Evolutionary conservation across 2,888 invertebrate species (phyloP).

Genomic region (Dynastes tityus): DNA sequence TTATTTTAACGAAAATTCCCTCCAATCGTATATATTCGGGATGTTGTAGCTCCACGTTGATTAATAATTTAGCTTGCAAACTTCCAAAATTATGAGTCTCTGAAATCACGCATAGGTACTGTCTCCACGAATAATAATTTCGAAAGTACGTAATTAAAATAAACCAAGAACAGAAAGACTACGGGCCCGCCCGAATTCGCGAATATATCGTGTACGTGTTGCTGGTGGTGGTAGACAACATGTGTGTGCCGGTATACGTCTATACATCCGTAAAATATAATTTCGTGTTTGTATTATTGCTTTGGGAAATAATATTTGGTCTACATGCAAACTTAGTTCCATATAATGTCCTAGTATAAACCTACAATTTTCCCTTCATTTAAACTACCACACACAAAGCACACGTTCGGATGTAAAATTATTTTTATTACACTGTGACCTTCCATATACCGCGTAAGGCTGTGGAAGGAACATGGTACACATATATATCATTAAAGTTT

Average conservation of each 20-base stretch:
- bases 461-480: conserved; percentile 14
- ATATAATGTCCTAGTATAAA: conserved; percentile 44
- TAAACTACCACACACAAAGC: conserved; percentile 42
- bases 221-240: conserved; percentile 20
- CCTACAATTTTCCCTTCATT: conserved; percentile 48
- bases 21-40: conserved; percentile 2
- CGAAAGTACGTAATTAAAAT: conserved; percentile 44
- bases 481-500: conserved; percentile 46
- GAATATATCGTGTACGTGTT: conserved; percentile 44
- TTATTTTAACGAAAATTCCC: conserved; percentile 6
- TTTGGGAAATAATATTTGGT: conserved; percentile 47
- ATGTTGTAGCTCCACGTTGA: conserved; percentile 5
- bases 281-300: conserved; percentile 47
- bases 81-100: conserved; percentile 17
- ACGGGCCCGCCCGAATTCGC: conserved; percentile 25
- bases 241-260: conserved; percentile 39
- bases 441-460: conserved; percentile 31
- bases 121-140: conserved; percentile 32
- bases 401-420: conserved; percentile 46
- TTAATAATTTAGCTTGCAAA: conserved; percentile 34
- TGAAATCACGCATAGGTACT: conserved; percentile 34
- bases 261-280: conserved; percentile 41
- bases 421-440: conserved; percentile 46
- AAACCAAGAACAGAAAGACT: conserved; percentile 43
- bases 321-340: conserved; percentile 47